phyloP scores from a whole-genome alignment of 2,888 invertebrate species.

The Sinotaia quadrata region DNA sequence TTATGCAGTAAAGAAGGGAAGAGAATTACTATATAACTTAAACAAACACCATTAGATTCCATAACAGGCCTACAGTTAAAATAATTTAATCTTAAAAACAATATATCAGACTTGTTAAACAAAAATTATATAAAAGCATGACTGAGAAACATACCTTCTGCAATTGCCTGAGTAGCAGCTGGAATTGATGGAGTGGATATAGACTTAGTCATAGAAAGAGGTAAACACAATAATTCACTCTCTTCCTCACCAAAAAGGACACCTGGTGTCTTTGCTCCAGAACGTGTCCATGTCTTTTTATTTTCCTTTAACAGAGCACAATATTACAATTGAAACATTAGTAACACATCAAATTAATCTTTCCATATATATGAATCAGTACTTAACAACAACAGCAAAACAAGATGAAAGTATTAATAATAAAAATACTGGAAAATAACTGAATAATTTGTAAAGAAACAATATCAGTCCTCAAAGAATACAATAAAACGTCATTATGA shows the following conservation, averaged over 20 bases:
- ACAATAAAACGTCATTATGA: no score
- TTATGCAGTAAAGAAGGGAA: no score
- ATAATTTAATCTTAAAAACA: background rate
- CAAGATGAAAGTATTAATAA: no score
- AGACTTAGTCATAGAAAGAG: conserved; percentile 62
- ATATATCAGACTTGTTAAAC: background rate
- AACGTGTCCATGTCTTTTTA: background rate
- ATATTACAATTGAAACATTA: background rate
- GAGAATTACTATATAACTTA: no score
- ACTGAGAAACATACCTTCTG: background rate
- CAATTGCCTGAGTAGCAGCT: conserved; percentile 43
- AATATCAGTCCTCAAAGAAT: no score
- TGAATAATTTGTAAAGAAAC: no score
- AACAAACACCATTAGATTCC: no score
- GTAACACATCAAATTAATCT: background rate
- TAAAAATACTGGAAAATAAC: no score
- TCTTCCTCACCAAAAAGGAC: conserved; percentile 32
- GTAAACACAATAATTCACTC: conserved; percentile 37
- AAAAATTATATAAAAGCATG: no score
- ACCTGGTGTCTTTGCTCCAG: conserved; percentile 24
- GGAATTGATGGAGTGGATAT: conserved; percentile 65
- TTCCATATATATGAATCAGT: no score
- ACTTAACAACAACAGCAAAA: no score
- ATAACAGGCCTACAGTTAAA: no score
- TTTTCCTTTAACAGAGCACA: background rate